Evolutionary conservation across 2,797 vertebrate species (phyloP).

Genomic region (Hoplostethus atlanticus): DNA sequence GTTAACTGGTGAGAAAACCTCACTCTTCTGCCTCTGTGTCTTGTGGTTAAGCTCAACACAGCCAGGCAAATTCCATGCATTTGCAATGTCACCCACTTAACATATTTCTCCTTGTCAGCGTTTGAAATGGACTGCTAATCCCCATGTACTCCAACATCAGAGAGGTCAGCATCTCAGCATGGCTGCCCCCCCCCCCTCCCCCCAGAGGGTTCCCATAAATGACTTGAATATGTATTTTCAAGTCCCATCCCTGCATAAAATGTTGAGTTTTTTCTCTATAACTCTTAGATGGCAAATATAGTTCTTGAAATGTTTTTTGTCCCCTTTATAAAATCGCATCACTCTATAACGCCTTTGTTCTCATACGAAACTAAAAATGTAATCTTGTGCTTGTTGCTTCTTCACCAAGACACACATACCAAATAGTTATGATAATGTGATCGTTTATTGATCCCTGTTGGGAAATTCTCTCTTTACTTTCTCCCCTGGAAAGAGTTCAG

Average conservation of each 20-base stretch:
- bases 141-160: conserved; percentile 63
- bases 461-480: conserved; percentile 4
- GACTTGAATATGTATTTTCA: conserved; percentile 61
- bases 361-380: conserved; percentile 3
- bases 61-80: conserved; percentile 75
- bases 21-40: conserved; percentile 46
- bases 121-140: conserved; percentile 71
- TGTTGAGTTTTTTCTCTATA: conserved; percentile 21
- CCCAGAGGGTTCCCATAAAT: conserved; percentile 62
- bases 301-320: not conserved
- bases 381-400: conserved; percentile 1
- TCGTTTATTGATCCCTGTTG: not conserved
- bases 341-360: not conserved
- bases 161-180: conserved; percentile 49
- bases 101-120: conserved; percentile 73
- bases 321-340: not conserved
- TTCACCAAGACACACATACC: conserved; percentile 18
- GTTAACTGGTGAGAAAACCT: conserved; percentile 62
- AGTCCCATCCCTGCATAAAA: conserved; percentile 44
- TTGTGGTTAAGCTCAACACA: conserved; percentile 71
- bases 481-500: conserved; percentile 5
- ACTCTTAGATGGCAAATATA: conserved; percentile 29
- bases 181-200: conserved; percentile 29
- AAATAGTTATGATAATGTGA: not conserved
- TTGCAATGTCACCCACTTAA: conserved; percentile 78